These are phyloP conservation scores for Elanoides forficatus DNA, from an alignment of 2,113 vertebrate genomes.

Conservation along the genomic window DNA sequence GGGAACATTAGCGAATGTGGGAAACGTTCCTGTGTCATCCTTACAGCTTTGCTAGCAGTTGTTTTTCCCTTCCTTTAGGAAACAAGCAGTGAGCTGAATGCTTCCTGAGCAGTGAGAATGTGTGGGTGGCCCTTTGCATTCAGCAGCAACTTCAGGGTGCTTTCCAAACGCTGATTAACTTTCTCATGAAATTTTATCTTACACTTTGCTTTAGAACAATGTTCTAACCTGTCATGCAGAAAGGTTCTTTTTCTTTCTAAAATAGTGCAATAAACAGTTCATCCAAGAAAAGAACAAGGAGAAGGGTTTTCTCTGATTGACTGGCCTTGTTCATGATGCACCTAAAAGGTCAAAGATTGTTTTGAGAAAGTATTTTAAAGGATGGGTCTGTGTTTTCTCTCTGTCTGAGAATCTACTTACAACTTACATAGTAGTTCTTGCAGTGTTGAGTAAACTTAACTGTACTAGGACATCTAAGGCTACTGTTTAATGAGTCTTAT, in stretches of 20 bases:
- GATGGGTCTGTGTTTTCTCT: constrained; percentile 59
- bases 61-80: neutral
- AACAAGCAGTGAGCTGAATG: neutral
- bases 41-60: neutral
- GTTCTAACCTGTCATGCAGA: neutral
- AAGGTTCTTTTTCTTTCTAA: neutral
- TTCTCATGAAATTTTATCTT: neutral
- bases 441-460: neutral
- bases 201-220: neutral
- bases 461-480: neutral
- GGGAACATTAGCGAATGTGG: neutral
- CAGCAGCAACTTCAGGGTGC: neutral
- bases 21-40: neutral
- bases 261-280: neutral
- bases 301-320: constrained; percentile 37
- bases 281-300: neutral
- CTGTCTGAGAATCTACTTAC: constrained; percentile 36
- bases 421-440: neutral
- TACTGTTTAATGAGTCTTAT: neutral
- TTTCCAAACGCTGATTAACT: neutral
- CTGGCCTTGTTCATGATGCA: constrained; percentile 50
- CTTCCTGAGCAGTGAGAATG: neutral
- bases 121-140: neutral
- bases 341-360: constrained; percentile 59
- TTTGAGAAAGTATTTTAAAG: constrained; percentile 62